Evolutionary conservation across 2,888 invertebrate species (phyloP).

Genomic region (Chaitophorus viminalis): DNA sequence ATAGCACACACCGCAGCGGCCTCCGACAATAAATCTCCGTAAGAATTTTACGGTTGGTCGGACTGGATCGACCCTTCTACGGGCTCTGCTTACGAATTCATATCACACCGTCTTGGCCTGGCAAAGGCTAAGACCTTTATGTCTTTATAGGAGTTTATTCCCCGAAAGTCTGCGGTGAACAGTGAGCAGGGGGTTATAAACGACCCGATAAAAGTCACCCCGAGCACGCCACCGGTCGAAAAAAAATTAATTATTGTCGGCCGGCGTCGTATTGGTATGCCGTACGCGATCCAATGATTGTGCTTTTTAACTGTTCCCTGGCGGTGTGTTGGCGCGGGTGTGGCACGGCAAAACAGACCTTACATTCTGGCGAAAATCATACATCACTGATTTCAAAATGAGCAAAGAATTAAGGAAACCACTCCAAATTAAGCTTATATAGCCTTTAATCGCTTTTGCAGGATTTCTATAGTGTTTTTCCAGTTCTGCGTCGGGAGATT

Average conservation of each 20-base stretch:
- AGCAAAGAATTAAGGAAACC: conserved; percentile 22
- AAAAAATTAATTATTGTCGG: conserved; percentile 56
- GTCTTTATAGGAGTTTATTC: conserved; percentile 55
- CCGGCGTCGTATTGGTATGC: conserved; percentile 49
- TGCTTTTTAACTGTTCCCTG: conserved; percentile 40
- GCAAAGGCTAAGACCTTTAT: conserved; percentile 53
- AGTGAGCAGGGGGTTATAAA: conserved; percentile 36
- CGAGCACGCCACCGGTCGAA: neutral
- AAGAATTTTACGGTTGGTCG: conserved; percentile 57
- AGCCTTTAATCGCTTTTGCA: neutral
- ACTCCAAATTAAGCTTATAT: conserved; percentile 9
- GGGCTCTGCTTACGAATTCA: conserved; percentile 56
- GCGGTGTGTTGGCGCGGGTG: neutral
- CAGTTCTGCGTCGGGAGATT: too few relatives aligned
- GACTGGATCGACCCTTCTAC: conserved; percentile 50
- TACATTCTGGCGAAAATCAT: neutral
- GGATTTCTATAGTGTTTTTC: too few relatives aligned
- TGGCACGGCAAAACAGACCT: neutral
- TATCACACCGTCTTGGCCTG: conserved; percentile 47
- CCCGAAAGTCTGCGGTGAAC: neutral
- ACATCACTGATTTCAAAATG: neutral
- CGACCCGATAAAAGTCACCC: conserved; percentile 56
- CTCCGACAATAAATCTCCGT: conserved; percentile 46
- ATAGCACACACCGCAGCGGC: neutral
- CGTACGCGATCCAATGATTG: neutral